Base-by-base conservation (phyloP, 2,888 invertebrate species). In the Platycheirus rosarum region DNA sequence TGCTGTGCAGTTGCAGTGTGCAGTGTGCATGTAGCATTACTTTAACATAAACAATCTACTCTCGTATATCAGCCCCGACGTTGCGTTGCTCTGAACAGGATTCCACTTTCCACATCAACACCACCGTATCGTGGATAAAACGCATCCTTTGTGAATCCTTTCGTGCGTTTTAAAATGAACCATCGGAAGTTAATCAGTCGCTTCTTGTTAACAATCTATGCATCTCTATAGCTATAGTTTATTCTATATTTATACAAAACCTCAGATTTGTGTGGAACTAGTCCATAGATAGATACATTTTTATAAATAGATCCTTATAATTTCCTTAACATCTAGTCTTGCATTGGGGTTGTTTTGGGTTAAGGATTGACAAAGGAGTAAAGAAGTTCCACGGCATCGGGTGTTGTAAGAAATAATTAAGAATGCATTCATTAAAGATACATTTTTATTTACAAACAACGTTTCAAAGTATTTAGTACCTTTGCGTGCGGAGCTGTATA, bases 151-250 rank as follows among this genome's bases (percentile, higher is more conserved):
- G 42, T 42, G 32, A 49, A 51, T 60, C 55, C 14, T 66, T 20
- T 23, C 40, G 23, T 49, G 29, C 11, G 40, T 48, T 46, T 57
- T 14, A 40, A 23, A 18, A 14, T 32, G 57, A 60, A 66, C 66
- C 63, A 57, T 74, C 66, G 74, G 48, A 66, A 66, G 48, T 57
- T 42, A 74, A 74, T 60, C 42, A 57, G 55, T 16, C 11, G 37
- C 26, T 9, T 23, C 9, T 35, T 26, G 23, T 8, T 13, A 13
- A 23, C 18, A 44, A n/a, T n/a, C n/a, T n/a, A n/a, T n/a, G n/a
- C n/a, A n/a, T n/a, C n/a, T n/a, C n/a, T n/a, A 16, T 18, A 49
- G n/a, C 3, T 7, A 8, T 48, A n/a, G 11, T 51, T 2, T 29
- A 16, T 49, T 51, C 29, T 14, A 48, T 9, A 14, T 26, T 0